These are phyloP conservation scores for Monoplex corrugatus DNA, from an alignment of 2,888 invertebrate genomes.

Conservation along the genomic window DNA sequence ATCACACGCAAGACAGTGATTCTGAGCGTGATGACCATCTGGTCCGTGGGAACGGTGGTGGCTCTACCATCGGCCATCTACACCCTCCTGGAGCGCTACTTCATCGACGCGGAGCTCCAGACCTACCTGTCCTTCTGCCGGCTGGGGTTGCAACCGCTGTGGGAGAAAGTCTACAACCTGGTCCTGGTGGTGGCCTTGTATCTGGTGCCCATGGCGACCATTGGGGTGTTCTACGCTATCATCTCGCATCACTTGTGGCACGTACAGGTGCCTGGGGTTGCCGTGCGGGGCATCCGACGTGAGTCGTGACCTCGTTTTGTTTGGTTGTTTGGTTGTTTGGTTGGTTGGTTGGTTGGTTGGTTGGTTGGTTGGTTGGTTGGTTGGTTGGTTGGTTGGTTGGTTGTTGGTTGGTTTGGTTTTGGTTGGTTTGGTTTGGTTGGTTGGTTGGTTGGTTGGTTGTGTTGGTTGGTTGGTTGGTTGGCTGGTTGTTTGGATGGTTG, in stretches of 20 bases:
- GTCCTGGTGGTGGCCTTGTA: slow-evolving; percentile 57
- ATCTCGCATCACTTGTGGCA: slow-evolving; percentile 61
- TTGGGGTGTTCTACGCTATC: slow-evolving; percentile 61
- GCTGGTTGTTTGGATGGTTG: too few relatives aligned
- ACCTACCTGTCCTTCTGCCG: slow-evolving; percentile 56
- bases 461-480: too few relatives aligned
- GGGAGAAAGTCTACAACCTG: slow-evolving; percentile 52
- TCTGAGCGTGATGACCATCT: slow-evolving; percentile 58
- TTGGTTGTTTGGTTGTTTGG: too few relatives aligned
- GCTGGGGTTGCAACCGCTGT: slow-evolving; percentile 43
- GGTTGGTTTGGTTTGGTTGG: too few relatives aligned
- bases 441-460: too few relatives aligned
- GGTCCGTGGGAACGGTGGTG: slow-evolving; percentile 56
- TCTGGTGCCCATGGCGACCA: slow-evolving; percentile 58
- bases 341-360: too few relatives aligned
- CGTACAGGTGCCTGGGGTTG: slow-evolving; percentile 58
- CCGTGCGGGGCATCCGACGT: slow-evolving; percentile 46
- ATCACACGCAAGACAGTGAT: slow-evolving; percentile 59
- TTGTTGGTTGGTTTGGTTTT: too few relatives aligned
- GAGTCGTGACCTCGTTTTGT: too few relatives aligned
- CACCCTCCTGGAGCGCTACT: slow-evolving; percentile 50
- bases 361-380: too few relatives aligned
- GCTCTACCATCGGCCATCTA: slow-evolving; percentile 57
- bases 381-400: too few relatives aligned
- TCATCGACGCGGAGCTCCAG: slow-evolving; percentile 52